A percentile compares a stretch with the other conserved stretches of the same genome.
Evolutionary conservation across 2,113 vertebrate genomes (phyloP).

Genomic region (Urocynchramus pylzowi): DNA sequence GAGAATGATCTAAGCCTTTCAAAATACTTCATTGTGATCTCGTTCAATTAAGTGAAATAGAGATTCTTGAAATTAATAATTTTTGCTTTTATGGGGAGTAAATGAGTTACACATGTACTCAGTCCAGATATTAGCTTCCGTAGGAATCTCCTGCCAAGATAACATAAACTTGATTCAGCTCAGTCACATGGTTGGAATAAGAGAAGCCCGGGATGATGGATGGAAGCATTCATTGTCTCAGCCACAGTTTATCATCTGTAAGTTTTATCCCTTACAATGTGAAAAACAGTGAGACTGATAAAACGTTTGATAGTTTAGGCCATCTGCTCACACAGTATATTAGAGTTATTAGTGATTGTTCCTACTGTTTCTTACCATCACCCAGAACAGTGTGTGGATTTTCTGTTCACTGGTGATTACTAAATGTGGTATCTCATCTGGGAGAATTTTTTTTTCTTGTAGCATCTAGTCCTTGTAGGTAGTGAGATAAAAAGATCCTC

Average conservation of each 20-base stretch:
- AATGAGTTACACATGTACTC: background rate
- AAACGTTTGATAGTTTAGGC: background rate
- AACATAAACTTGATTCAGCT: slow-evolving; percentile 33
- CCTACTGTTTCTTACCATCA: background rate
- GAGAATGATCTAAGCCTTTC: background rate
- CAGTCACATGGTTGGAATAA: background rate
- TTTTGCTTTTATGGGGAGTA: slow-evolving; percentile 2
- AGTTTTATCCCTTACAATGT: slow-evolving; percentile 15
- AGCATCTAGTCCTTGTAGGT: background rate
- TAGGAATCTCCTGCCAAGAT: background rate
- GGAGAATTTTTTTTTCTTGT: background rate
- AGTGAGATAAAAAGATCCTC: background rate
- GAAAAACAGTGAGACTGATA: background rate
- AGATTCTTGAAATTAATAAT: background rate
- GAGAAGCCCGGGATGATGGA: background rate
- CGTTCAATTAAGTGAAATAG: background rate
- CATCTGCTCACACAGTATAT: background rate
- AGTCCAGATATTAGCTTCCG: background rate
- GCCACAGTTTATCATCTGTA: background rate
- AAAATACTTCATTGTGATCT: background rate
- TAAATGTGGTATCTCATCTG: background rate
- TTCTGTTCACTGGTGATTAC: background rate
- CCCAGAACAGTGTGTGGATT: background rate
- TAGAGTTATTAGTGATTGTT: slow-evolving; percentile 3
- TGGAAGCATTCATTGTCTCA: slow-evolving; percentile 1